A percentile compares a stretch with the other conserved stretches of the same genome.
Conservation (phyloP, 1,140 invertebrate genomes). For the Drosophila mayri region DNA sequence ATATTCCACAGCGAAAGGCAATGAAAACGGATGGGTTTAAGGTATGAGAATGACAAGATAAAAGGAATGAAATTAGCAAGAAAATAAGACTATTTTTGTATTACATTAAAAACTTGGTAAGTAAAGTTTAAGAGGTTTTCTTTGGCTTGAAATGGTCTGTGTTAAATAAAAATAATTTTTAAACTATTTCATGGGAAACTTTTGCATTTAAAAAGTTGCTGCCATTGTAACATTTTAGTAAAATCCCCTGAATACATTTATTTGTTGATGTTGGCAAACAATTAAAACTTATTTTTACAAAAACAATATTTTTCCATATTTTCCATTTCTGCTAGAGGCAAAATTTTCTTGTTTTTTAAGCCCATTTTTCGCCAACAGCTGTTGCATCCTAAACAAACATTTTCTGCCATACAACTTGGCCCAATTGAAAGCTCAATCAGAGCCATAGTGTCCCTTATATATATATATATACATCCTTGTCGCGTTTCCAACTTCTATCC, state of each 20-base stretch:
- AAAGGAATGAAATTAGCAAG: slow-evolving; percentile 2
- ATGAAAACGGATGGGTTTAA: slow-evolving; percentile 7
- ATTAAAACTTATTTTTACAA: background rate
- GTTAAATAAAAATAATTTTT: background rate
- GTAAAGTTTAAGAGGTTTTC: background rate
- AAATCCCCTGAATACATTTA: too few species aligned
- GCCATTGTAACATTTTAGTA: background rate
- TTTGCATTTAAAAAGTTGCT: background rate
- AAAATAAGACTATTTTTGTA: background rate
- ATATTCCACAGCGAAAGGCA: background rate
- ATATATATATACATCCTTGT: background rate
- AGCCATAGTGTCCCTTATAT: slow-evolving; percentile 17
- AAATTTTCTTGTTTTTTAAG: background rate
- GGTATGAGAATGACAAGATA: slow-evolving; percentile 10
- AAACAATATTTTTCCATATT: background rate
- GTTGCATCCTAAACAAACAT: slow-evolving; percentile 49
- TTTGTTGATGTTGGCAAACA: background rate
- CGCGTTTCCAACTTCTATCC: background rate
- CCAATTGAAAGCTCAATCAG: slow-evolving; percentile 40
- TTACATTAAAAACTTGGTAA: background rate
- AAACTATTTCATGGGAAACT: background rate
- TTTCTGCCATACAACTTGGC: background rate
- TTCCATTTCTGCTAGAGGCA: background rate
- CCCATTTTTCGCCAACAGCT: slow-evolving; percentile 17
- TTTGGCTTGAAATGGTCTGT: too few species aligned